phyloP scores from a whole-genome alignment of 1,140 invertebrate genomes.

The Aphelenchoides besseyi region DNA sequence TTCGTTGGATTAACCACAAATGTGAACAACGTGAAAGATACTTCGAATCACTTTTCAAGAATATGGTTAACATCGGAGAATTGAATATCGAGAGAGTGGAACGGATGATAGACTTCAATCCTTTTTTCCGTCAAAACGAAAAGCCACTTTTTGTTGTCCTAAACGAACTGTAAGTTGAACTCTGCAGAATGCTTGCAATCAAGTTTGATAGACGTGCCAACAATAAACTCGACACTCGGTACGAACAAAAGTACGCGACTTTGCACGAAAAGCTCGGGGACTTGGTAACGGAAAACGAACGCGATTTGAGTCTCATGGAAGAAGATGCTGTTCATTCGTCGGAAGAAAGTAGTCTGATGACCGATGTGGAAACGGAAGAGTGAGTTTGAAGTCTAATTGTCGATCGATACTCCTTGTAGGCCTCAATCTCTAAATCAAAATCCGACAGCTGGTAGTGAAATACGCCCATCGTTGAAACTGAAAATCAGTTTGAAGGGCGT shows the following conservation, averaged over 20 bases:
- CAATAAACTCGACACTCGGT: conserved; percentile 31
- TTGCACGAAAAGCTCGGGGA: conserved; percentile 7
- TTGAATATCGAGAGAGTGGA: conserved; percentile 44
- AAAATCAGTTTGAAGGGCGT: conserved; percentile 28
- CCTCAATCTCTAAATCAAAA: no score
- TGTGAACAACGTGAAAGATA: conserved; percentile 65
- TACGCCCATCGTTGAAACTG: conserved; percentile 31
- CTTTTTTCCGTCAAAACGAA: conserved; percentile 65
- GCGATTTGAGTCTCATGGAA: neutral
- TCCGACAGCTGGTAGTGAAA: neutral
- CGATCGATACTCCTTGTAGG: no score
- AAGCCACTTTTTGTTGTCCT: conserved; percentile 68
- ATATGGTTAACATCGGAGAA: conserved; percentile 56
- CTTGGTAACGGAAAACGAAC: neutral
- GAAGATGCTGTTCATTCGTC: neutral
- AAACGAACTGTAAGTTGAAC: conserved; percentile 66
- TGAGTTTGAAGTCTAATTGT: no score
- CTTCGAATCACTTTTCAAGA: conserved; percentile 65
- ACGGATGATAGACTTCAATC: conserved; percentile 64
- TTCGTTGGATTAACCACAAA: conserved; percentile 67
- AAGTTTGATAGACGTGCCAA: conserved; percentile 45
- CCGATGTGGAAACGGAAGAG: conserved; percentile 15
- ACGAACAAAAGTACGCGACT: conserved; percentile 29
- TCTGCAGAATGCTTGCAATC: no score
- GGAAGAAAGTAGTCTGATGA: conserved; percentile 22